Conservation (phyloP, 2,888 invertebrate genomes). For the Pyrocoelia pectoralis region DNA sequence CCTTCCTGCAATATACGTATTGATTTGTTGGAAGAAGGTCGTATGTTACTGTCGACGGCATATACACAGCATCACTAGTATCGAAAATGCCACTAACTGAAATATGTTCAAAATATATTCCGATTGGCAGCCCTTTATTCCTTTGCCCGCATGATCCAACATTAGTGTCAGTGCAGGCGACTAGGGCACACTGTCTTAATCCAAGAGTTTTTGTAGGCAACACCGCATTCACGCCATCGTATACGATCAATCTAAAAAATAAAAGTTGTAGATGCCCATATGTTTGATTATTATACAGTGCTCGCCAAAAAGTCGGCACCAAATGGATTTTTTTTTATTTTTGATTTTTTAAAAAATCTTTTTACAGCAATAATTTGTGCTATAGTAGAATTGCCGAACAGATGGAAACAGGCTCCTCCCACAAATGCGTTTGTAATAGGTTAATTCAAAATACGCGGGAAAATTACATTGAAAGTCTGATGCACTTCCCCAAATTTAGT, state of each 20-base stretch:
- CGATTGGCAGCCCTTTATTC: conserved; percentile 9
- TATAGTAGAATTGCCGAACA: no score
- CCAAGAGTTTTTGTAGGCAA: conserved; percentile 33
- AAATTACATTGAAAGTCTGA: no score
- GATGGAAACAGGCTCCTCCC: no score
- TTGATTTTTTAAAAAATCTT: no score
- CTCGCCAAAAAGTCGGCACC: no score
- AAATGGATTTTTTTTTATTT: no score
- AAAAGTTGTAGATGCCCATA: conserved; percentile 7
- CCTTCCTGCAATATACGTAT: conserved; percentile 41
- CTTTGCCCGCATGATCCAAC: conserved; percentile 36
- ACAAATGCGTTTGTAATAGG: no score
- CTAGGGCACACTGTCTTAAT: conserved; percentile 41
- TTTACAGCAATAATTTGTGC: no score
- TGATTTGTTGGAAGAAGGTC: conserved; percentile 38
- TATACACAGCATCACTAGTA: conserved; percentile 27
- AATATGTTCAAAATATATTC: conserved; percentile 34
- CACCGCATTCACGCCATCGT: conserved; percentile 37
- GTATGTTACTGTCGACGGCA: conserved; percentile 40
- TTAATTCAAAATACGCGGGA: no score
- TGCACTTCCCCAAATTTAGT: no score
- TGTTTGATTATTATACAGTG: no score
- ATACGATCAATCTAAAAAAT: conserved; percentile 39
- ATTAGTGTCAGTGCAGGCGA: conserved; percentile 39
- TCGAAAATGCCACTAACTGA: conserved; percentile 30